Conservation (phyloP, 2,797 vertebrate genomes). For the Hapalemur alaotrensis region DNA sequence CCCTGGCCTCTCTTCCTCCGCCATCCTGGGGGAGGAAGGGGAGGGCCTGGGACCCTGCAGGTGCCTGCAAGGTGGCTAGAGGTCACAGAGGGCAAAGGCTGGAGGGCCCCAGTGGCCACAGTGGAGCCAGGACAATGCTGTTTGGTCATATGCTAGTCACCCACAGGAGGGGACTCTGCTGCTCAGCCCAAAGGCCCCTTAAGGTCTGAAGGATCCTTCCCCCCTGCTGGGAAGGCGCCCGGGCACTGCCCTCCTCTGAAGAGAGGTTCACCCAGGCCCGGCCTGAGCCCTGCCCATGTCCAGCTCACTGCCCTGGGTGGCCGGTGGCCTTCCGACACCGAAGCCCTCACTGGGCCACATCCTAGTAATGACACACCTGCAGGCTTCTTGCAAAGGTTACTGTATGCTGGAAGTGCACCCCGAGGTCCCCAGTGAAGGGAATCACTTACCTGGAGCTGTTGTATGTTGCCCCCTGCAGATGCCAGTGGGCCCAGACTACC, state of each 20-base stretch:
- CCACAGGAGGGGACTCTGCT: neutral
- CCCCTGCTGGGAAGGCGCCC: neutral
- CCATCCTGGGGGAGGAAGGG: neutral
- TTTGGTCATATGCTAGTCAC: neutral
- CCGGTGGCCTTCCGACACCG: neutral
- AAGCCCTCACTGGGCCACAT: neutral
- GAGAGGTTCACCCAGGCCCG: neutral
- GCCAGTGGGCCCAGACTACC: neutral
- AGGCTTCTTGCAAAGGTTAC: neutral
- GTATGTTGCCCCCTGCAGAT: neutral
- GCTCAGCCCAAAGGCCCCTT: too few relatives aligned
- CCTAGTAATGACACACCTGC: neutral
- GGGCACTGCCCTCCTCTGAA: neutral
- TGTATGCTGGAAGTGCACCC: neutral
- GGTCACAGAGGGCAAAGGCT: neutral
- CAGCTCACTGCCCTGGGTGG: neutral
- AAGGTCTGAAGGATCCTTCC: neutral
- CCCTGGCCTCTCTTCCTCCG: neutral
- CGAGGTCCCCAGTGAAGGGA: neutral
- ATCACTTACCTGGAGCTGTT: neutral
- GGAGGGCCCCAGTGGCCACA: neutral
- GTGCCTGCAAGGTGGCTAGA: neutral
- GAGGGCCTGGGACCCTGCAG: too few relatives aligned
- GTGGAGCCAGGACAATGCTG: neutral
- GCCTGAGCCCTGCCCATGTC: neutral